Conservation (phyloP, 2,797 vertebrate species). For the Helicolenus hilgendorfi region DNA sequence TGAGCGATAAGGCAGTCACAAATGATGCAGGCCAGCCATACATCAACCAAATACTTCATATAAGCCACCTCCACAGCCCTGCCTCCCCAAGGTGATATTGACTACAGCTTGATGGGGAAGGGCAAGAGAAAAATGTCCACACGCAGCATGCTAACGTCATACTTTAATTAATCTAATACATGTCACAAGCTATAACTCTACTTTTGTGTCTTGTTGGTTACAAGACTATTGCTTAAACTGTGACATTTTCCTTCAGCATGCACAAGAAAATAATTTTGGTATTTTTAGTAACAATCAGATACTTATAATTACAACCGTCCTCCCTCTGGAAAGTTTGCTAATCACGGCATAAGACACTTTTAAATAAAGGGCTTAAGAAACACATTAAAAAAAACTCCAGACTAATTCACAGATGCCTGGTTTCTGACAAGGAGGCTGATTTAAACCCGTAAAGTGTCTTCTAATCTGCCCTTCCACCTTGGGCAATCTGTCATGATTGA, state of each 20-base stretch:
- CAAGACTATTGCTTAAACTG: not conserved
- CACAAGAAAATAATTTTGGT: not conserved
- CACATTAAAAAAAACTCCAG: constrained; percentile 50
- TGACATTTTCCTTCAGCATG: not conserved
- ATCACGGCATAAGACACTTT: constrained; percentile 57
- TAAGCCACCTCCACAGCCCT: constrained; percentile 48
- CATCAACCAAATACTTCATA: constrained; percentile 75
- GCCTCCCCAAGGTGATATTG: constrained; percentile 79
- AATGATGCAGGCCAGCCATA: constrained; percentile 71
- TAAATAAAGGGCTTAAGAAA: constrained; percentile 66
- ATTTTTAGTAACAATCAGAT: constrained; percentile 53
- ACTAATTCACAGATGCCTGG: constrained; percentile 71
- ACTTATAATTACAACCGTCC: constrained; percentile 44
- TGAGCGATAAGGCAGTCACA: constrained; percentile 78
- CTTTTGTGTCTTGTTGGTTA: not conserved
- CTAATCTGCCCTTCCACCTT: constrained; percentile 84
- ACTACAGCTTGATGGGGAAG: constrained; percentile 63
- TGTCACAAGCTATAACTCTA: constrained; percentile 15
- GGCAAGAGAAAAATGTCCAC: constrained; percentile 48
- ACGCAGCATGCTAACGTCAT: constrained; percentile 57
- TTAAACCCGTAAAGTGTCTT: constrained; percentile 78
- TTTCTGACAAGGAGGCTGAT: constrained; percentile 77
- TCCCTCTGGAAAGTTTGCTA: constrained; percentile 60
- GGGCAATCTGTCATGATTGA: constrained; percentile 85
- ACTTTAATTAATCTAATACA: constrained; percentile 58